Evolutionary conservation across 2,113 vertebrate species (phyloP), one percentile per base, ranked within the genome.

Genomic region (Centropus unirufus): DNA sequence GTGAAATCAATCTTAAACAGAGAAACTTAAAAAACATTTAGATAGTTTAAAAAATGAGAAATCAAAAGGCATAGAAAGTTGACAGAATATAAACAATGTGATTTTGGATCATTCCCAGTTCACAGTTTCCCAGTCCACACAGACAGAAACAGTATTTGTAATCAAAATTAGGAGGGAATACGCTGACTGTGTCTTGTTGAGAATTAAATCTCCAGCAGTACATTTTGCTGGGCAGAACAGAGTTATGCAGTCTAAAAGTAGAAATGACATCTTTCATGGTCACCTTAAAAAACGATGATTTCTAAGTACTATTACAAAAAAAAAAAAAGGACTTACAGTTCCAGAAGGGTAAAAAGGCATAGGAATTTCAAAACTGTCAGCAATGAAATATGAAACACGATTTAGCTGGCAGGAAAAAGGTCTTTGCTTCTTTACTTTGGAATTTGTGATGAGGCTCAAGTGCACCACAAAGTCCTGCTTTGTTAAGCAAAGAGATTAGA

Each of bases 91-190:
- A 83, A 90, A 81, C 30, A 67, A 34, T 78, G 46, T 83, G 9
- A 67, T 89, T 92, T 81, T 92, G 57, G 40, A 83, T 81, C 13
- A 59, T 74, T 87, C 66, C 34, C 39, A 67, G 11, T 63, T 83
- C 51, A 81, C 32, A 39, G 46, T 78, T 94, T 90, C 11, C 47
- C 32, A 67, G 29, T 87, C 29, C 40, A 72, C 52, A 44, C 29
- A 89, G 61, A 59, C 6, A 27, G 44, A 95, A 95, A 92, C 51
- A 72, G 32, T 72, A 44, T 83, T 81, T 90, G 73, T 93, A 96
- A 94, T 87, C 76, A 92, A 90, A 93, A 83, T 87, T 84, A 78
- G 34, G 26, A 93, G 15, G 14, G 89, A 94, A 94, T 92, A 86
- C 46, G 89, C 91, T 96, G 88, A 90, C 83, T 51, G 8, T 63